Evolutionary conservation across 2,888 invertebrate species (phyloP).

Genomic region (Eristalis arbustorum): DNA sequence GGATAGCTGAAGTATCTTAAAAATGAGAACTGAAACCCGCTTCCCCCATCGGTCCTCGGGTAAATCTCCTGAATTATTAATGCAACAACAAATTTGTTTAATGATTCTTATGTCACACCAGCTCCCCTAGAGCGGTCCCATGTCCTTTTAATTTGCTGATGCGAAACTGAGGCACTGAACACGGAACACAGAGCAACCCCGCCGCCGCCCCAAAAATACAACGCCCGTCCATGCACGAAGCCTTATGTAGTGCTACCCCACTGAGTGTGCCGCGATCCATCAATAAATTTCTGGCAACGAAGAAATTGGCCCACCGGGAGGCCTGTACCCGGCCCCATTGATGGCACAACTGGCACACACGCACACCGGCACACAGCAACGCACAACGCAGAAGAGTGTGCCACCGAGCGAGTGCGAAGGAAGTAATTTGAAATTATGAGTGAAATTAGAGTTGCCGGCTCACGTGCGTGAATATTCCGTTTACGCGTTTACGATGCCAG

Average conservation of each 20-base stretch:
- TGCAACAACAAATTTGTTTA: slow-evolving; percentile 53
- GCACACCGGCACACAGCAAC: background rate
- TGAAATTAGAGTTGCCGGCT: slow-evolving; percentile 63
- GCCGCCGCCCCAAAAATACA: too few relatives aligned
- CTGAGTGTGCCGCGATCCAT: slow-evolving; percentile 48
- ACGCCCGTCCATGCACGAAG: background rate
- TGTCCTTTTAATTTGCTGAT: slow-evolving; percentile 60
- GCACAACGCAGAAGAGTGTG: background rate
- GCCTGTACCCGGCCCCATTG: slow-evolving; percentile 11
- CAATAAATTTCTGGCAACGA: slow-evolving; percentile 63
- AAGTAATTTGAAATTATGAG: slow-evolving; percentile 67
- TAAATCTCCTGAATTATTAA: slow-evolving; percentile 66
- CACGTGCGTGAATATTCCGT: slow-evolving; percentile 64
- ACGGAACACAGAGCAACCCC: background rate
- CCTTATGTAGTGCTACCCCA: background rate
- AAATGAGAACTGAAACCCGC: background rate
- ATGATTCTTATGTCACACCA: slow-evolving; percentile 62
- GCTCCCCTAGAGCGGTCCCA: slow-evolving; percentile 12
- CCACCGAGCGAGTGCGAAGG: slow-evolving; percentile 23
- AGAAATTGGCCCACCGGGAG: slow-evolving; percentile 60
- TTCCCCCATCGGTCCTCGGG: slow-evolving; percentile 27
- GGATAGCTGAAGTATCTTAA: background rate
- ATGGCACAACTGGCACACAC: slow-evolving; percentile 22
- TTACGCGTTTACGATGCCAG: slow-evolving; percentile 39
- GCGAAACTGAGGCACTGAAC: slow-evolving; percentile 36